Base-by-base conservation (phyloP, 2,888 invertebrate genomes). In the Globia sparganii region DNA sequence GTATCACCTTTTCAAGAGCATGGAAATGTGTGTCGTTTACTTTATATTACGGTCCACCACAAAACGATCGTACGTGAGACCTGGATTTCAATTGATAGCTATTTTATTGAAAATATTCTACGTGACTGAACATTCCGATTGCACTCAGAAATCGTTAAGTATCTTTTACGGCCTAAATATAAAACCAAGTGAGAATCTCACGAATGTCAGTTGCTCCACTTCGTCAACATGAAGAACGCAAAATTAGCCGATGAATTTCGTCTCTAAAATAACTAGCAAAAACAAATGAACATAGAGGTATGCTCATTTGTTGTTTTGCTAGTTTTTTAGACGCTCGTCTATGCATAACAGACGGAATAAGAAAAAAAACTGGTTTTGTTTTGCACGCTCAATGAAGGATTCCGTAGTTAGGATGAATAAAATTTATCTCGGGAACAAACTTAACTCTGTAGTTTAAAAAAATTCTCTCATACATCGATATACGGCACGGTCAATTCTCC, bases 21-120 rank as follows among this genome's bases (percentile, higher is more conserved):
- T n/a, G 6, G 11, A 15, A 46, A 59, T n/a, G 8, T 37, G n/a
- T 31, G 31, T 66, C 18, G 18, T 25, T 64, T 59, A 66, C 28
- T 56, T 56, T 68, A 65, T 49, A 49, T 66, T 31, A 40, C 59
- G 43, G 61, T 61, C 43, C 25, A 59, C 79, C 67, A 53, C 46
- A 71, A 71, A 75, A 56, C n/a, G 15, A 31, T 64, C n/a, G 65
- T 40, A 76, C 81, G 81, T 80, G 76, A 70, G 77, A 43, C 66
- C 76, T 73, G 4, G 28, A 64, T 80, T 73, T 21, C 21, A 34
- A 64, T 72, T 75, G 46, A 75, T 80, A 46, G 46, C 1, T 8
- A 53, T 67, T 61, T 75, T 11, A 62, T 43, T 25, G 9, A 8
- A 56, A 74, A 83, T 83, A 71, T 62, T 76, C 56, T 85, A 86